Evolutionary conservation across 1,140 invertebrate species (phyloP), one percentile per base, ranked within the genome.

Genomic region (Ephestia elutella): DNA sequence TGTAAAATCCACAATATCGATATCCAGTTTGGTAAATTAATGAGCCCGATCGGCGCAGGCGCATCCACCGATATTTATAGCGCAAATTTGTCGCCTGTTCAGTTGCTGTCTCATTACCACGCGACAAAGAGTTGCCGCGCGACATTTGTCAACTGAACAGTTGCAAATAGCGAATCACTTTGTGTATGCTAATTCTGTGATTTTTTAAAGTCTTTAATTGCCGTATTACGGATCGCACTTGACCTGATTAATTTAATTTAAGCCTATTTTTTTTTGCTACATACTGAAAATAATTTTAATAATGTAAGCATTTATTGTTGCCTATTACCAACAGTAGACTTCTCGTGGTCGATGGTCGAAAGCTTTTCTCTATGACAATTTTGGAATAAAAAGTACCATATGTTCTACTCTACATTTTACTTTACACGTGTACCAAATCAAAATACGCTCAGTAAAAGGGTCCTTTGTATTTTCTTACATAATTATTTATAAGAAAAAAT

Each of bases 11-110:
- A 25, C 7, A 68, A 73, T 77, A 78, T 81, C 77, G 74, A 78
- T 79, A 83, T 78, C 66, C 62, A 75, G 65, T 73, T 63, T 67
- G 74, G 67, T 83, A 78, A 80, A 85, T 85, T 82, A 83, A 83
- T 75, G 71, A 76, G 70, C 71, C 75, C 72, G 71, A 82, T 83
- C 76, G 78, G 74, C 73, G 72, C 76, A 76, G 78, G 74, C 73
- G 72, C 76, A 76, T 80, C 66, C 63, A 58, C 54, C 68, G 73
- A 82, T 79, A 83, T 83, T 86, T 84, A 83, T 82, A 78, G 71
- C 73, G 71, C 76, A 72, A 86, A 86, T 86, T 83, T 86, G 81
- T 84, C 80, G 76, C 73, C 55, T 57, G 65, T 63, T 70, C 67
- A 71, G 65, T 59, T 64, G 57, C 71, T 65, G 74, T 80, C 80